A percentile compares a stretch with the other conserved stretches of the same genome.
Conservation (phyloP, 2,888 invertebrate genomes). For the Nasonia oneida region DNA sequence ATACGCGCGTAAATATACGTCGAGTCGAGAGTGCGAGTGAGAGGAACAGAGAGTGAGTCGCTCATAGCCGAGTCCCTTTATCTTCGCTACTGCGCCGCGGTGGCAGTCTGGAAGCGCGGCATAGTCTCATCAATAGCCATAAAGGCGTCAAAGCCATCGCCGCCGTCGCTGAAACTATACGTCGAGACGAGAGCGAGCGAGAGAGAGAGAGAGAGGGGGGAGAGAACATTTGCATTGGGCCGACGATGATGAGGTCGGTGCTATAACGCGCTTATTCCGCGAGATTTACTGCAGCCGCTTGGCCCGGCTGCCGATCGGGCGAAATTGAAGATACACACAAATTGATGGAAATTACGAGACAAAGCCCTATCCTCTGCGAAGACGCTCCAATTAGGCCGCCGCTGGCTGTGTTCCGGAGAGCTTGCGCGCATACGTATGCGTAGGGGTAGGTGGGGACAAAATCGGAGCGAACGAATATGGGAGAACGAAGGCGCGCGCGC, state of each 20-base stretch:
- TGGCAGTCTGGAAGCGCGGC: neutral
- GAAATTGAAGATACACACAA: slow-evolving; percentile 47
- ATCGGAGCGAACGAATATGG: slow-evolving; percentile 34
- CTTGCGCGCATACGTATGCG: neutral
- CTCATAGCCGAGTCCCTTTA: slow-evolving; percentile 29
- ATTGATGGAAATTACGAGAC: slow-evolving; percentile 54
- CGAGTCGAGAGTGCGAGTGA: neutral
- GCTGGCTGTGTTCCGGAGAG: neutral
- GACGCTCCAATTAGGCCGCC: slow-evolving; percentile 48
- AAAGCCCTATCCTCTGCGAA: slow-evolving; percentile 22
- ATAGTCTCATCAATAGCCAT: slow-evolving; percentile 50
- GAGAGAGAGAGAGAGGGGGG: neutral
- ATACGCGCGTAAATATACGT: neutral
- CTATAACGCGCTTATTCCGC: slow-evolving; percentile 13
- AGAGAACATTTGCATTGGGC: slow-evolving; percentile 30
- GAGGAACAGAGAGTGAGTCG: neutral
- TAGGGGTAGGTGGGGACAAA: neutral
- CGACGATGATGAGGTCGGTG: neutral
- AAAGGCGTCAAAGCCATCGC: slow-evolving; percentile 38
- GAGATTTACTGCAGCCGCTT: slow-evolving; percentile 23
- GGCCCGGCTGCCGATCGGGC: neutral
- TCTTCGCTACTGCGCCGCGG: neutral
- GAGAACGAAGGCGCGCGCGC: slow-evolving; percentile 13
- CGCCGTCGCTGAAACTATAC: neutral
- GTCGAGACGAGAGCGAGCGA: neutral